These are phyloP conservation scores for Plestiodon gilberti DNA, from an alignment of 2,113 vertebrate genomes.

Conservation along the genomic window DNA sequence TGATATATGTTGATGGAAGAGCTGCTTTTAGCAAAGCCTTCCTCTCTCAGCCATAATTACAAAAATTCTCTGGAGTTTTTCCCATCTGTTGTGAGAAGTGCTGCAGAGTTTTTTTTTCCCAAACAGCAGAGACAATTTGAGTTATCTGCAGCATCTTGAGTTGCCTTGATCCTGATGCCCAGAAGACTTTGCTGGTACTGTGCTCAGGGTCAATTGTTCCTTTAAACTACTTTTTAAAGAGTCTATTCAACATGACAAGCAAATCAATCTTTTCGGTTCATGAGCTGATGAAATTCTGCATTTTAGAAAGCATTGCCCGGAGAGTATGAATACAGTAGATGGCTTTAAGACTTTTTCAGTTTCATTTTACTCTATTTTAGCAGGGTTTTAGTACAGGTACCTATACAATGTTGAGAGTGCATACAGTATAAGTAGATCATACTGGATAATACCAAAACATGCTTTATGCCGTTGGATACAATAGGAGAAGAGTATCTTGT, in stretches of 20 bases:
- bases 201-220: constrained; percentile 76
- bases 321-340: constrained; percentile 74
- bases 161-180: constrained; percentile 67
- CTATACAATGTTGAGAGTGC: constrained; percentile 56
- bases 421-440: constrained; percentile 1
- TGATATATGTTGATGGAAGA: constrained; percentile 62
- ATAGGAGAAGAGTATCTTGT: neutral
- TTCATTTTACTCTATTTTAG: constrained; percentile 62
- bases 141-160: constrained; percentile 71
- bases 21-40: constrained; percentile 64
- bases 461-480: constrained; percentile 33
- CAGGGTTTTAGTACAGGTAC: constrained; percentile 55
- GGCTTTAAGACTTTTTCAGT: constrained; percentile 68
- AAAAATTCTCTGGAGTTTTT: constrained; percentile 66
- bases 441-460: constrained; percentile 31
- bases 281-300: constrained; percentile 78
- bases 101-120: constrained; percentile 21
- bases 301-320: constrained; percentile 73
- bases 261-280: constrained; percentile 82
- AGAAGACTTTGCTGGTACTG: constrained; percentile 63
- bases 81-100: constrained; percentile 45
- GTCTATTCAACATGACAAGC: constrained; percentile 81
- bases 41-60: constrained; percentile 69
- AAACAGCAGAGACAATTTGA: constrained; percentile 64
- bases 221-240: constrained; percentile 78